phyloP scores from a whole-genome alignment of 2,113 vertebrate genomes.

The Acinonyx jubatus region DNA sequence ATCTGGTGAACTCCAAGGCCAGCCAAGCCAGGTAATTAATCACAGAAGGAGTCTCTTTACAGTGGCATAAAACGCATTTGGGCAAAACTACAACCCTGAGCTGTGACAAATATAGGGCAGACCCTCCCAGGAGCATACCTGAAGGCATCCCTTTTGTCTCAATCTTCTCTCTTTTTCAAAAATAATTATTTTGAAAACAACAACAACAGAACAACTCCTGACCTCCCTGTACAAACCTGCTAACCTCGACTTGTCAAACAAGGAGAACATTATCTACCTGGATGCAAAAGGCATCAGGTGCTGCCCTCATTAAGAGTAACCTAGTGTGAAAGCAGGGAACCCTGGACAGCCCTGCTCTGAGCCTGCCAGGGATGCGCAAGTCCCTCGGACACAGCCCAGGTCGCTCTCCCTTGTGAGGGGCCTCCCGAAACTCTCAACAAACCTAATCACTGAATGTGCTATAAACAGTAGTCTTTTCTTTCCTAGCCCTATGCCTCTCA shows the following conservation, averaged over 20 bases:
- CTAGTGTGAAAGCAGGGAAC: background rate
- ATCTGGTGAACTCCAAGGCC: constrained; percentile 5
- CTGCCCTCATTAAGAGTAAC: background rate
- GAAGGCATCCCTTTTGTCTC: background rate
- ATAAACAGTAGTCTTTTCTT: background rate
- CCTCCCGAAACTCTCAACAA: background rate
- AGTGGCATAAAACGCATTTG: background rate
- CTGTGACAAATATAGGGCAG: constrained; percentile 59
- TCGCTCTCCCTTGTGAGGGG: background rate
- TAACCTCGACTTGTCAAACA: background rate
- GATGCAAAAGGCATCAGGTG: background rate
- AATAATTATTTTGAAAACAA: constrained; percentile 50
- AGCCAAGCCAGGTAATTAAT: background rate
- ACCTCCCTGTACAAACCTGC: background rate
- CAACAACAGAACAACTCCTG: constrained; percentile 15
- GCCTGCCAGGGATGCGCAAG: background rate
- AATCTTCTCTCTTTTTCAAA: constrained; percentile 45
- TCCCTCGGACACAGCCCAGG: background rate
- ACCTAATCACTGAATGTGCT: background rate
- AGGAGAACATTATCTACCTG: constrained; percentile 52
- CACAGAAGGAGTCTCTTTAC: constrained; percentile 21
- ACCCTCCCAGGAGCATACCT: constrained; percentile 13
- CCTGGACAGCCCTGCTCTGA: background rate
- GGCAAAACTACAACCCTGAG: constrained; percentile 58
- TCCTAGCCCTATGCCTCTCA: background rate